These are phyloP conservation scores for Epistrophe eligans DNA, from an alignment of 2,888 invertebrate genomes.

Conservation along the genomic window DNA sequence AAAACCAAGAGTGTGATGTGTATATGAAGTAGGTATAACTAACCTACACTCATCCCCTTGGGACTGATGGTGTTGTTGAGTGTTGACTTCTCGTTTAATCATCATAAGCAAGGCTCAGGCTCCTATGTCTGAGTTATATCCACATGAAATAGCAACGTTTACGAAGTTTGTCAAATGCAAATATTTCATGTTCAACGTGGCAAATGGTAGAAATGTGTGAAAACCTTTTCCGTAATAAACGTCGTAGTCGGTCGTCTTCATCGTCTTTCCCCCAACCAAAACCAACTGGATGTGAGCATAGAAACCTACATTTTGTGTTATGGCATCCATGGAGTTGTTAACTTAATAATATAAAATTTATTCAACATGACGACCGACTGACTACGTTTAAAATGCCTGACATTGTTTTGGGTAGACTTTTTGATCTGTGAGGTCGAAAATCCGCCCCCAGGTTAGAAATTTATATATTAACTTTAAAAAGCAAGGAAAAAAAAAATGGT, in stretches of 20 bases:
- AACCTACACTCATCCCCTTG: neutral
- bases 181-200: conserved; percentile 61
- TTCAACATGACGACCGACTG: conserved; percentile 26
- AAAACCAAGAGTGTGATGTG: neutral
- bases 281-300: neutral
- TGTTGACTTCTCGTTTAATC: conserved; percentile 36
- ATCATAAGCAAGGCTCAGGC: conserved; percentile 15
- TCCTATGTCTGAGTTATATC: conserved; percentile 43
- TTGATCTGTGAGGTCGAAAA: conserved; percentile 14
- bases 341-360: conserved; percentile 41
- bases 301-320: conserved; percentile 11
- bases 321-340: conserved; percentile 26
- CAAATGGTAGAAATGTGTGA: conserved; percentile 43
- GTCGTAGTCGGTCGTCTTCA: neutral
- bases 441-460: neutral
- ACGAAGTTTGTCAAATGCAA: conserved; percentile 61
- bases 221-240: conserved; percentile 38
- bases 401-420: conserved; percentile 23
- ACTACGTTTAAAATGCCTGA: conserved; percentile 1
- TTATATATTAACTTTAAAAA: conserved; percentile 25
- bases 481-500: neutral
- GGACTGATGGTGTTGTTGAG: neutral
- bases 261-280: neutral
- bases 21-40: neutral
- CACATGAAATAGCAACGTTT: conserved; percentile 44